phyloP scores from a whole-genome alignment of 1,140 invertebrate genomes.

The Platyscapa corneri region DNA sequence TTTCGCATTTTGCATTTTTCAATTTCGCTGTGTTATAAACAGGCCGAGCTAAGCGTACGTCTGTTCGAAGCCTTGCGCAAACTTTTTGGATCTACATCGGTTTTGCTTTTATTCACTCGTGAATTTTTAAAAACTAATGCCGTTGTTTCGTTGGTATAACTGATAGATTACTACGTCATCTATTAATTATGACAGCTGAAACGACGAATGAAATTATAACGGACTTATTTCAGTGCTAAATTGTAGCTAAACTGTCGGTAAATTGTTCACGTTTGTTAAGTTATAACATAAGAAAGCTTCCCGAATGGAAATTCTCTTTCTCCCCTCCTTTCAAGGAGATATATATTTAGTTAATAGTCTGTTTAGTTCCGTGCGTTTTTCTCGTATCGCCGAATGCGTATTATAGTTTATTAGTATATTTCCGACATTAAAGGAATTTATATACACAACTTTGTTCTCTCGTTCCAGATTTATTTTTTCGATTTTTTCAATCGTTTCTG shows the following conservation, averaged over 20 bases:
- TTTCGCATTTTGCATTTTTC: no score
- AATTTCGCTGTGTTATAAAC: no score
- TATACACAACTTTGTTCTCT: slow-evolving; percentile 57
- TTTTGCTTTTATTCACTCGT: background rate
- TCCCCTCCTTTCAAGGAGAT: background rate
- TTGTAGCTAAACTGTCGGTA: no score
- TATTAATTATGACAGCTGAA: background rate
- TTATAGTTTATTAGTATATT: background rate
- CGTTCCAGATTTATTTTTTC: slow-evolving; percentile 50
- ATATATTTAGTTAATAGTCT: slow-evolving; percentile 42
- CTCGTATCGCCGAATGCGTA: slow-evolving; percentile 41
- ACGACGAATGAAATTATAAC: background rate
- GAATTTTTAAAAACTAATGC: background rate
- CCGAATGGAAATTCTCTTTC: background rate
- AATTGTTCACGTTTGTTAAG: background rate
- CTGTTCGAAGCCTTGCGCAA: no score
- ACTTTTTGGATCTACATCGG: background rate
- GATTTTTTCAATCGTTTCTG: slow-evolving; percentile 47
- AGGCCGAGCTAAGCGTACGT: no score
- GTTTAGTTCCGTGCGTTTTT: slow-evolving; percentile 19
- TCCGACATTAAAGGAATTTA: background rate
- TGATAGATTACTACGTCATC: background rate
- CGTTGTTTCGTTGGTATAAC: background rate
- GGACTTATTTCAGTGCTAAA: background rate
- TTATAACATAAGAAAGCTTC: background rate